Evolutionary conservation across 92 coral and sea anemone genomes (phyloP).

Genomic region (Micromussa lordhowensis): DNA sequence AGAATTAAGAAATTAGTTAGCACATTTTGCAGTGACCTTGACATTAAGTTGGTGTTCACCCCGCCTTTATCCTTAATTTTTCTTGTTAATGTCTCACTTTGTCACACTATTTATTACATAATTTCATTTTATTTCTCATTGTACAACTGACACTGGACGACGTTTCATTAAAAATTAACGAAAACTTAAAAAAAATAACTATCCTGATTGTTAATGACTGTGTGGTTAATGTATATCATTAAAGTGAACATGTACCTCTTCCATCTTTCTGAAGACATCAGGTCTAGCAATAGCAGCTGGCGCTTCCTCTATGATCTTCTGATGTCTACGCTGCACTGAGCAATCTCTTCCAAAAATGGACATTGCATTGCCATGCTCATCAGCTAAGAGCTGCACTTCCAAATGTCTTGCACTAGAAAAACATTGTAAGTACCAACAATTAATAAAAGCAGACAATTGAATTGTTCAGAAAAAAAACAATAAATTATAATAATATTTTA

Average conservation of each 20-base stretch:
- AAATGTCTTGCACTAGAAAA: conserved; percentile 88
- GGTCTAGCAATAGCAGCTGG: conserved; percentile 87
- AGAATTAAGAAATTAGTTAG: too few relatives aligned
- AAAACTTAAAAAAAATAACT: too few relatives aligned
- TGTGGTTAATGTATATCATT: neutral
- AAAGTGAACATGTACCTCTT: conserved; percentile 66
- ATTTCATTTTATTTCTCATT: too few relatives aligned
- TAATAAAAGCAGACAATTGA: too few relatives aligned
- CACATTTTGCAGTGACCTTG: too few relatives aligned
- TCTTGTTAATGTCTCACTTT: too few relatives aligned
- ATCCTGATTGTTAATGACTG: too few relatives aligned
- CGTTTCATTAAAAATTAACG: too few relatives aligned
- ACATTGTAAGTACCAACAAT: neutral
- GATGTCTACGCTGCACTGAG: conserved; percentile 97
- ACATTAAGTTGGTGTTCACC: too few relatives aligned
- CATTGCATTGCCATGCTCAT: conserved; percentile 90
- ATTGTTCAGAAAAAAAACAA: neutral
- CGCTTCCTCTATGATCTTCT: conserved; percentile 96
- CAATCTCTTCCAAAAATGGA: conserved; percentile 97
- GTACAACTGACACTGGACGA: too few relatives aligned
- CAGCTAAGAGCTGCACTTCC: conserved; percentile 95
- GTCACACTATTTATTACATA: too few relatives aligned
- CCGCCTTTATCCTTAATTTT: too few relatives aligned
- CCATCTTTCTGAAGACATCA: conserved; percentile 88
- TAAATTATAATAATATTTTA: neutral